Percentiles rank a stretch among this genome's conserved stretches.
Conservation (phyloP, 2,113 vertebrate species). For the Zosterops japonicus region DNA sequence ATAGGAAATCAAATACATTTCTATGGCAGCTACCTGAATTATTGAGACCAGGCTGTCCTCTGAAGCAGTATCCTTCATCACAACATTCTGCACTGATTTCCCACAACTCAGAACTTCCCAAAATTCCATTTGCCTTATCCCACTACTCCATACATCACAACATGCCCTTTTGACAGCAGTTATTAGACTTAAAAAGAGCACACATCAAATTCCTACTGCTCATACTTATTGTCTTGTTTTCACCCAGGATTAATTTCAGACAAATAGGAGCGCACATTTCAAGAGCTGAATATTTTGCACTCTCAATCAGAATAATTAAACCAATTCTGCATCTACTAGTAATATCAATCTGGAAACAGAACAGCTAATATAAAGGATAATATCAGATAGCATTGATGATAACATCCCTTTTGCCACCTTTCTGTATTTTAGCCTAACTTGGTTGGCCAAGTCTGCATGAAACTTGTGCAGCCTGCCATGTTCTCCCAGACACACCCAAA, state of each 20-base stretch:
- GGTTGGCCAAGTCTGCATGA: background rate
- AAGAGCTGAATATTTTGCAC: background rate
- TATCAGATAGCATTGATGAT: background rate
- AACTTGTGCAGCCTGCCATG: background rate
- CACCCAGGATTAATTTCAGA: background rate
- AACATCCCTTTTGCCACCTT: background rate
- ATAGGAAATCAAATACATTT: background rate
- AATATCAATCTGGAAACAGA: background rate
- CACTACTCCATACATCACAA: background rate
- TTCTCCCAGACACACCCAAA: background rate
- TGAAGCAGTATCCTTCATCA: background rate
- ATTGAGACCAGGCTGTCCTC: background rate
- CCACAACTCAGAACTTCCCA: background rate
- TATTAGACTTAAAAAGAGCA: background rate
- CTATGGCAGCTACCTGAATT: background rate
- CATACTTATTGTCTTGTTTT: background rate
- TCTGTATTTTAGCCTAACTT: background rate
- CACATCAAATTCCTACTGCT: background rate
- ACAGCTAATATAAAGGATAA: background rate
- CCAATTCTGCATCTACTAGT: background rate
- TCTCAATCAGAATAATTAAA: background rate
- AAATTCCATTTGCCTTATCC: background rate
- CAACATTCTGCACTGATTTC: background rate
- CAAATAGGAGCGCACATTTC: background rate
- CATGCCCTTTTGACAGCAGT: background rate